Base-by-base conservation (phyloP, 2,888 invertebrate species). In the Tanytarsus gracilentus region DNA sequence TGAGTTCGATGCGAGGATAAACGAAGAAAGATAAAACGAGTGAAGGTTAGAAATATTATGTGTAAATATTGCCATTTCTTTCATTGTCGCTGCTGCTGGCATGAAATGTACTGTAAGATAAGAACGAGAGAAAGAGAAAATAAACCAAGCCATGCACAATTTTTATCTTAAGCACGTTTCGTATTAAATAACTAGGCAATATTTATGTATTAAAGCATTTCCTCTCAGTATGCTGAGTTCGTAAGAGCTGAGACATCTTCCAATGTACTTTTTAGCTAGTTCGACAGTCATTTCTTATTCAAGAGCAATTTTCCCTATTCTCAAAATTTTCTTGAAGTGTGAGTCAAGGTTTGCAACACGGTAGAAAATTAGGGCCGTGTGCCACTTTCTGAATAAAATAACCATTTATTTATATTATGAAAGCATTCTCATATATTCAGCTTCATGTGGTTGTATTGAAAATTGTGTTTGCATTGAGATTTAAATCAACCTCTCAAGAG, bases 161-260 rank as follows among this genome's bases (percentile, higher is more conserved):
- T 40, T 55, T 58, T 29, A 33, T 48, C 58, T 48, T 30, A 48
- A 48, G 58, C 58, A 58, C 58, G 58, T 58, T 58, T 58, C 33
- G 48, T 58, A 58, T 58, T 58, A 58, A 58, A 58, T 44, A 58
- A 58, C 48, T 58, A 48, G 58, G 33, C 30, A 25, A 36, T 51
- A 4, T 30, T 27, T 29, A 27, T 27, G 30, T 29, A 55, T 39
- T 53, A 33, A 53, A 53, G 53, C 36, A 36, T 53, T 53, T 53
- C 27, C 36, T 21, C 36, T 49, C 49, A 29, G 44, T 36, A 30
- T 53, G 53, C 27, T 23, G 33, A 36, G 25, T 7, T 16, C 44
- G 44, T 44, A 14, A 23, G n/a, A n/a, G n/a, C n/a, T n/a, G n/a
- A n/a, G n/a, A n/a, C n/a, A n/a, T n/a, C n/a, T n/a, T n/a, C n/a